Conservation (phyloP, 2,888 invertebrate genomes). For the Cantharis nigra region DNA sequence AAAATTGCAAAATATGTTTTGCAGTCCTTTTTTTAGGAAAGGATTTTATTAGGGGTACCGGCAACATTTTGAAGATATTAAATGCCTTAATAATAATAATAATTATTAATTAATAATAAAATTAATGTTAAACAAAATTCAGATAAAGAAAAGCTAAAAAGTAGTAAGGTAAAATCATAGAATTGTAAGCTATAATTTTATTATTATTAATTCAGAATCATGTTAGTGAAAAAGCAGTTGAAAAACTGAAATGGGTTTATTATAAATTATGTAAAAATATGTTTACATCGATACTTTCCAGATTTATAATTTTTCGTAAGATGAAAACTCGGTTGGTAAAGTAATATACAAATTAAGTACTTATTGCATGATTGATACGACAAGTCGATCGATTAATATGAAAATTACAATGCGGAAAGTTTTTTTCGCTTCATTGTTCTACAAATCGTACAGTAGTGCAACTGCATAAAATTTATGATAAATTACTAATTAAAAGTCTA, state of each 20-base stretch:
- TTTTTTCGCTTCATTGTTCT: background rate
- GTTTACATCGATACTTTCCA: background rate
- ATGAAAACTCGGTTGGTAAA: background rate
- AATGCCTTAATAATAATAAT: too few species aligned
- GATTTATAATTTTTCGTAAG: background rate
- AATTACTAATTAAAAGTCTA: background rate
- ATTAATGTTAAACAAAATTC: background rate
- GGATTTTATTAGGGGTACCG: too few species aligned
- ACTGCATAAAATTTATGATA: background rate
- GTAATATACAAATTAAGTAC: slow-evolving; percentile 8
- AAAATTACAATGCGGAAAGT: slow-evolving; percentile 17
- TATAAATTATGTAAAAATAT: background rate
- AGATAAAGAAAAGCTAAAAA: background rate
- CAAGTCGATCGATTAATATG: slow-evolving; percentile 18
- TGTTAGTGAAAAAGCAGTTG: background rate
- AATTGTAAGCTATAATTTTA: background rate
- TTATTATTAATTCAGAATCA: background rate
- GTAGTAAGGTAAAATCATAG: background rate
- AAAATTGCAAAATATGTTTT: too few species aligned
- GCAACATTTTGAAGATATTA: too few species aligned
- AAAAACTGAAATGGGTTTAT: background rate
- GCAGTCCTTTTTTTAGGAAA: too few species aligned
- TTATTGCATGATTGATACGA: slow-evolving; percentile 20
- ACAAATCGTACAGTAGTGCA: background rate
- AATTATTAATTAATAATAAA: too few species aligned